These are phyloP conservation scores for Halictus quadricinctus DNA, from an alignment of 2,888 invertebrate genomes.

Conservation along the genomic window DNA sequence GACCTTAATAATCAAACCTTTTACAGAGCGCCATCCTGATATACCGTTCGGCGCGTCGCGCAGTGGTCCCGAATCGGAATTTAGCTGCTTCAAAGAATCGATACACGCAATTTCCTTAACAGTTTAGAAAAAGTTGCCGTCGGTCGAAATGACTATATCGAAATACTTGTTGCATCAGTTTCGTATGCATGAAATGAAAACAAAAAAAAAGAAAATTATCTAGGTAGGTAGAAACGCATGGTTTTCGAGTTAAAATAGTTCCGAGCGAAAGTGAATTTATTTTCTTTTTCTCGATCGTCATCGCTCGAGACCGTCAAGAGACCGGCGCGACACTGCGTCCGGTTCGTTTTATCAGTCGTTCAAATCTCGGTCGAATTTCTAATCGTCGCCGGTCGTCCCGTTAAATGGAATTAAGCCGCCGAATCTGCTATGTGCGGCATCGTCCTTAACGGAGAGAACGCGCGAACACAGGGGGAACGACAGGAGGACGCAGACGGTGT, in stretches of 20 bases:
- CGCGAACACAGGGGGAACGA: neutral
- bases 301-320: neutral
- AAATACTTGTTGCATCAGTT: no score
- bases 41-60: neutral
- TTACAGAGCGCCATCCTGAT: neutral
- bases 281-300: no score
- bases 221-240: no score
- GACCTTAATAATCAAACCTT: neutral
- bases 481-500: conserved; percentile 18
- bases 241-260: no score
- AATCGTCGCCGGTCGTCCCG: conserved; percentile 31
- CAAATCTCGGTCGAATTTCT: conserved; percentile 25
- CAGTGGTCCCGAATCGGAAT: neutral
- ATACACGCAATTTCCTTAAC: neutral
- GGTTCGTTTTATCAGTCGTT: conserved; percentile 9
- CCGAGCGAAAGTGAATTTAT: no score
- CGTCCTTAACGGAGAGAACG: neutral
- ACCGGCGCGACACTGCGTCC: neutral
- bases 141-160: no score
- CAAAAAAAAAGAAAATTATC: no score
- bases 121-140: neutral
- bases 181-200: no score
- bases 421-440: conserved; percentile 1
- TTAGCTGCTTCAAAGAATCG: neutral
- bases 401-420: conserved; percentile 29